Evolutionary conservation across 2,113 vertebrate species (phyloP).

Genomic region (Danio rerio): GRCz12tu NC_133192.1:3667501-3668000

Average conservation of each 20-base stretch:
- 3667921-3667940: not conserved
- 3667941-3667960: not conserved
- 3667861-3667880: not conserved
- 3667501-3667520: no score
- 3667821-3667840: not conserved
- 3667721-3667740: constrained; percentile 53
- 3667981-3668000: no score
- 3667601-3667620: no score
- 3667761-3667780: not conserved
- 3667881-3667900: not conserved
- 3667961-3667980: not conserved
- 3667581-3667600: no score
- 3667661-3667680: constrained; percentile 93
- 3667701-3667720: constrained; percentile 92
- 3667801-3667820: not conserved
- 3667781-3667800: not conserved
- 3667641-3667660: constrained; percentile 94
- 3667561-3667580: no score
- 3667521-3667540: no score
- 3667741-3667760: constrained; percentile 45
- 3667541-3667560: no score
- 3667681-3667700: constrained; percentile 91
- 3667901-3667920: no score
- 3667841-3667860: not conserved
- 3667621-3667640: constrained; percentile 74